These are phyloP conservation scores for Orthonevra nobilis DNA, from an alignment of 2,888 invertebrate genomes.

Conservation along the genomic window DNA sequence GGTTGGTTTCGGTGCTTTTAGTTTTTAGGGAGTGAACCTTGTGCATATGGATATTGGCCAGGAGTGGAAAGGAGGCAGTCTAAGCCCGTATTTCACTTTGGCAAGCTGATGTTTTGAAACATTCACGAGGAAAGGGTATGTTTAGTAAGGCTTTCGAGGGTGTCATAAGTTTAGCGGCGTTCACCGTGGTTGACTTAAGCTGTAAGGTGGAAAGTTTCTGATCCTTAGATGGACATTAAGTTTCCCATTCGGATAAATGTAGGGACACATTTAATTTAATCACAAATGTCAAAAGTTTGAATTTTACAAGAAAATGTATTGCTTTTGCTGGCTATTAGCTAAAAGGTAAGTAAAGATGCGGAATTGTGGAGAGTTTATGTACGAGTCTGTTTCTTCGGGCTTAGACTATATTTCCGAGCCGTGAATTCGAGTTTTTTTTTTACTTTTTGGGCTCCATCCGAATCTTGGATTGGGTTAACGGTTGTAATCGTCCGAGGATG, in stretches of 20 bases:
- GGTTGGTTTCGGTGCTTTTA: slow-evolving; percentile 5
- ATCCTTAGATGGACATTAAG: slow-evolving; percentile 47
- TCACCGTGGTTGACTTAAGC: slow-evolving; percentile 6
- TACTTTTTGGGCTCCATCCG: no score
- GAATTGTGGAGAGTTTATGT: no score
- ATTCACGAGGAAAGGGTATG: slow-evolving; percentile 17
- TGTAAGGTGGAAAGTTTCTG: slow-evolving; percentile 42
- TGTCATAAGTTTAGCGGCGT: slow-evolving; percentile 20
- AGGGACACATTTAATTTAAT: slow-evolving; percentile 38
- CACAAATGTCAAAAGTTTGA: slow-evolving; percentile 29
- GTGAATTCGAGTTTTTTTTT: no score
- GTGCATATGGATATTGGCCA: not conserved
- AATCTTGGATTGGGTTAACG: no score
- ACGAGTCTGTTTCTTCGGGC: no score
- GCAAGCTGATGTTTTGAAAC: slow-evolving; percentile 49
- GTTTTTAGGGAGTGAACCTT: no score
- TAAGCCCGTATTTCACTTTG: slow-evolving; percentile 45
- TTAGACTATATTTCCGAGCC: no score
- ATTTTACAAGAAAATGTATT: slow-evolving; percentile 18
- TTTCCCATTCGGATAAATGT: not conserved
- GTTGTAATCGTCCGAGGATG: no score
- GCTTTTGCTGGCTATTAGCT: slow-evolving; percentile 2
- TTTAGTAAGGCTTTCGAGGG: slow-evolving; percentile 8
- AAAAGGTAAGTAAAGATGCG: not conserved
- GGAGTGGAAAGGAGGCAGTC: slow-evolving; percentile 1